Evolutionary conservation across 2,888 invertebrate genomes (phyloP).

Genomic region (Polydrusus cervinus): DNA sequence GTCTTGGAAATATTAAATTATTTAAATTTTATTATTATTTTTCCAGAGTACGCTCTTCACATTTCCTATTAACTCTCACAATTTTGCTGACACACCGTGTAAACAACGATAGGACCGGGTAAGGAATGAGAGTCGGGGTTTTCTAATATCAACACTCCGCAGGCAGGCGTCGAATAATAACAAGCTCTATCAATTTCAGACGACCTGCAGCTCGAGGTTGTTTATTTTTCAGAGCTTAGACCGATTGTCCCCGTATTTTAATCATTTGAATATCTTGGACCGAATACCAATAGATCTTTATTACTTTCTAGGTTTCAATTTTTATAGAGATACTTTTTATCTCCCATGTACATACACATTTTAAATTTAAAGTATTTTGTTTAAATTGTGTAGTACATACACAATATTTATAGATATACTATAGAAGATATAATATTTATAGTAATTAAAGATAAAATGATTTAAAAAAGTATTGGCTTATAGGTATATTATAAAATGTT

Average conservation of each 20-base stretch:
- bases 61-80: constrained; percentile 12
- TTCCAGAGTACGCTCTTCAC: background rate
- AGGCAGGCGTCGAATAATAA: constrained; percentile 38
- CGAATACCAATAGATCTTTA: constrained; percentile 21
- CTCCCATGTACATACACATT: background rate
- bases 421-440: too few species aligned
- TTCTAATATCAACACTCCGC: constrained; percentile 39
- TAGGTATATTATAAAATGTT: too few species aligned
- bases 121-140: constrained; percentile 31
- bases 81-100: constrained; percentile 34
- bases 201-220: constrained; percentile 28
- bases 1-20: background rate
- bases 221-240: constrained; percentile 30
- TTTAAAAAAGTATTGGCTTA: too few species aligned
- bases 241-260: constrained; percentile 27
- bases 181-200: constrained; percentile 30
- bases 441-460: too few species aligned
- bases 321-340: constrained; percentile 1
- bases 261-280: constrained; percentile 26
- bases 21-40: background rate
- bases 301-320: background rate
- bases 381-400: too few species aligned
- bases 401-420: too few species aligned
- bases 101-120: constrained; percentile 27
- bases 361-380: too few species aligned